Evolutionary conservation across 1,140 invertebrate species (phyloP).

Genomic region (Drosophila bifasciata): DNA sequence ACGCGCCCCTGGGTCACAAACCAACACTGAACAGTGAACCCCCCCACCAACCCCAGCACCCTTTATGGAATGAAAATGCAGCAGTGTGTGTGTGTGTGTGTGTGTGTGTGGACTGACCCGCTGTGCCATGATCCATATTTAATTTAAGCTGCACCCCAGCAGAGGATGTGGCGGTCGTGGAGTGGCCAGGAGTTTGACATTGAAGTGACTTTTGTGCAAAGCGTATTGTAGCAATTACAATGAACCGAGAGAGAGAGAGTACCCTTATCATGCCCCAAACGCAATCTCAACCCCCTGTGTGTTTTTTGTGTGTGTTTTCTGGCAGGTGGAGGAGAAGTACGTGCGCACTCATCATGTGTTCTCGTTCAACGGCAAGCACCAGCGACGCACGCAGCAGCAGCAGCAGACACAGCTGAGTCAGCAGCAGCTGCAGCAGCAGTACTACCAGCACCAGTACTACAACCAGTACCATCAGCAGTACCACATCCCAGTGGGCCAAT

Average conservation of each 20-base stretch:
- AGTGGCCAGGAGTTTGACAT: slow-evolving; percentile 54
- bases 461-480: slow-evolving; percentile 75
- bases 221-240: slow-evolving; percentile 44
- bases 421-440: slow-evolving; percentile 71
- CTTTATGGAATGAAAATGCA: neutral
- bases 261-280: slow-evolving; percentile 12
- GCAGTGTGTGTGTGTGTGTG: slow-evolving; percentile 8
- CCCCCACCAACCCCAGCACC: no score
- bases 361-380: slow-evolving; percentile 75
- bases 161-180: neutral
- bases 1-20: slow-evolving; percentile 48
- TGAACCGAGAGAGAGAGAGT: neutral
- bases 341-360: slow-evolving; percentile 81
- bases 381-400: slow-evolving; percentile 73
- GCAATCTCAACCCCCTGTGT: slow-evolving; percentile 20
- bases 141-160: slow-evolving; percentile 41
- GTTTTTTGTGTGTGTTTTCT: slow-evolving; percentile 3
- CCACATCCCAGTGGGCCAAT: slow-evolving; percentile 66
- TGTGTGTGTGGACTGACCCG: slow-evolving; percentile 32
- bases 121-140: slow-evolving; percentile 60
- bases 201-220: slow-evolving; percentile 65
- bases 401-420: slow-evolving; percentile 70
- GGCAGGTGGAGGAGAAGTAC: slow-evolving; percentile 81
- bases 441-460: slow-evolving; percentile 67
- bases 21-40: slow-evolving; percentile 24